These are phyloP conservation scores for Rhinophrynus dorsalis DNA, from an alignment of 2,797 vertebrate species.

Conservation along the genomic window DNA sequence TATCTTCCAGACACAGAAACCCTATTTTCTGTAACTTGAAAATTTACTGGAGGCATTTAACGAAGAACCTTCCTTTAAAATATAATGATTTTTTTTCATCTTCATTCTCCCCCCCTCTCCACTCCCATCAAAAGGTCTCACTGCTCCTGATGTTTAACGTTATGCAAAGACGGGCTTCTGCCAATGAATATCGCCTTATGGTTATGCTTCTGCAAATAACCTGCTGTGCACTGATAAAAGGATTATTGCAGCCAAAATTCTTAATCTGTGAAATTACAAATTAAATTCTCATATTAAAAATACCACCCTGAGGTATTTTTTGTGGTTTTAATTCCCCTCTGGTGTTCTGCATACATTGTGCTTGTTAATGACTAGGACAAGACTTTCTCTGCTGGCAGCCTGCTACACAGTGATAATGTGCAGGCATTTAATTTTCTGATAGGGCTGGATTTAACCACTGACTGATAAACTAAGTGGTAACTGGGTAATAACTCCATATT, in stretches of 20 bases:
- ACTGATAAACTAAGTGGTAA: slow-evolving; percentile 81
- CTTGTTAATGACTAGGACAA: slow-evolving; percentile 79
- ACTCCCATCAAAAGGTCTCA: slow-evolving; percentile 83
- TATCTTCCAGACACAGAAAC: slow-evolving; percentile 78
- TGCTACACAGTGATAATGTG: slow-evolving; percentile 78
- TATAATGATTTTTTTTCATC: slow-evolving; percentile 81
- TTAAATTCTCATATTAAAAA: slow-evolving; percentile 93
- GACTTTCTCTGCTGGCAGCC: slow-evolving; percentile 74
- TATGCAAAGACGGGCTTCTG: slow-evolving; percentile 81
- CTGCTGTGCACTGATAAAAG: slow-evolving; percentile 98
- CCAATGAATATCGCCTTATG: slow-evolving; percentile 82
- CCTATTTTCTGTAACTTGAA: slow-evolving; percentile 70
- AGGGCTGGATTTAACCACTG: slow-evolving; percentile 77
- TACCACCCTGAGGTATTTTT: slow-evolving; percentile 87
- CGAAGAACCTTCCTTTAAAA: slow-evolving; percentile 76
- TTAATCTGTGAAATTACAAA: slow-evolving; percentile 94
- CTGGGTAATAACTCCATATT: slow-evolving; percentile 80
- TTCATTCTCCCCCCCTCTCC: slow-evolving; percentile 81
- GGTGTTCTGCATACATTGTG: slow-evolving; percentile 83
- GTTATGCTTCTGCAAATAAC: slow-evolving; percentile 84
- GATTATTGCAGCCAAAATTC: slow-evolving; percentile 94
- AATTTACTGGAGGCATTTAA: slow-evolving; percentile 79
- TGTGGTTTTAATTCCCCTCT: slow-evolving; percentile 84
- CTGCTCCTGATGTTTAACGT: slow-evolving; percentile 76
- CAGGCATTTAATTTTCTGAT: slow-evolving; percentile 77